Percentiles rank a stretch among this genome's conserved stretches.
Evolutionary conservation across 2,113 vertebrate species (phyloP).

Genomic region (Gila orcuttii): DNA sequence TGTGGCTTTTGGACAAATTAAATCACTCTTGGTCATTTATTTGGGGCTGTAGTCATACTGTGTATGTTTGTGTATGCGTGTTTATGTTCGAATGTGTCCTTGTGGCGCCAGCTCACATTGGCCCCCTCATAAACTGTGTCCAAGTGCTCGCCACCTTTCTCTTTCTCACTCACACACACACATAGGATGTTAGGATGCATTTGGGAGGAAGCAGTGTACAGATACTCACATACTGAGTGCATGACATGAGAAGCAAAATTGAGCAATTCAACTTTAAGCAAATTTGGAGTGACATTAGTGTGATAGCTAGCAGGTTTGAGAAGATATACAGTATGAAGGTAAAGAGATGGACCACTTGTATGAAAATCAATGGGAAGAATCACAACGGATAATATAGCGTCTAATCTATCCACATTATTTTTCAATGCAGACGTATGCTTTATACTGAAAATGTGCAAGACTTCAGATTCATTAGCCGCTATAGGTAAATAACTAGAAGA

Average conservation of each 20-base stretch:
- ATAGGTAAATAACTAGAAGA: too few species aligned
- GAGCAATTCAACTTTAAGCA: not conserved
- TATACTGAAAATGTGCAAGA: too few species aligned
- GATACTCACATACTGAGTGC: not conserved
- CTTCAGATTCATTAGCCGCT: too few species aligned
- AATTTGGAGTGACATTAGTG: not conserved
- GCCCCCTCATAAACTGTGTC: conserved; percentile 77
- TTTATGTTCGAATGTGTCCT: conserved; percentile 56
- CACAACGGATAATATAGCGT: too few species aligned
- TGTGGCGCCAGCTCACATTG: conserved; percentile 78
- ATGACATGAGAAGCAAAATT: not conserved
- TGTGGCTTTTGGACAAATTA: conserved; percentile 23
- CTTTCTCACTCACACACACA: conserved; percentile 37
- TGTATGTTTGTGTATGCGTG: conserved; percentile 41
- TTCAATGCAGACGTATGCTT: too few species aligned
- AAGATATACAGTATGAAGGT: not conserved
- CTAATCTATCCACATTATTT: too few species aligned
- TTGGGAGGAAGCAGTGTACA: not conserved
- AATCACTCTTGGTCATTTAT: conserved; percentile 25
- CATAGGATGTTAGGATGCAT: not conserved
- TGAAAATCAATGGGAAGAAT: too few species aligned
- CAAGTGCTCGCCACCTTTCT: conserved; percentile 70
- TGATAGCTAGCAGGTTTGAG: conserved; percentile 3
- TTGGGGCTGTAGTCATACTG: conserved; percentile 24
- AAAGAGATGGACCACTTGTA: not conserved